Evolutionary conservation across 2,888 invertebrate genomes (phyloP), one percentile per base, ranked within the genome.

Genomic region (Lasioglossum figueresi): DNA sequence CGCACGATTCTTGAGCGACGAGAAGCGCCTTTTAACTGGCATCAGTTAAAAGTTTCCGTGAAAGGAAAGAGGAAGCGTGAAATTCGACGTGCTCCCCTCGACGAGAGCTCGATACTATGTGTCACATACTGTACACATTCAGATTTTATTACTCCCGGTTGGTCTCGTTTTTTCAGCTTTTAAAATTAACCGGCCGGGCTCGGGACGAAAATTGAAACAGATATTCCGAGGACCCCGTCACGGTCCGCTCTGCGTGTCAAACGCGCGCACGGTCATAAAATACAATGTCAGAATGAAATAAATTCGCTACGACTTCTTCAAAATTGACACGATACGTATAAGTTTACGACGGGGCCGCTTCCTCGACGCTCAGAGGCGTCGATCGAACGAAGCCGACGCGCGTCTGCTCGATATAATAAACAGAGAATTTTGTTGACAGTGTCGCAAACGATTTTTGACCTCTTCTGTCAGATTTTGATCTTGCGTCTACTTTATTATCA

Each of bases 261-360:
- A 66, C 71, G 79, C 68, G 16, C n/a, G 31, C 31, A 23, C 19
- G 5, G 27, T 8, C n/a, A 66, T 73, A 82, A 82, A 79, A 79
- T 48, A 56, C 23, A 48, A 40, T n/a, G 31, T 37, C 52, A 52
- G 12, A 43, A 73, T 31, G 73, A 68, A 68, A 82, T 37, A 52
- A 79, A 82, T 79, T 82, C 45, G 52, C 66, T 68, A 73, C 72
- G 79, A 31, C 34, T 52, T 0, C 34, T 82, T 56, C 52, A 43
- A 79, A 79, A 73, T 73, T 68, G 79, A 43, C 73, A 43, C 27
- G 31, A 19, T 19, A 45, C 59, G 12, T 27, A 31, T 14, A 72
- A 63, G 59, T 81, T 66, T 78, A 81, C 52, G 40, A 66, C 40
- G 19, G 4, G 4, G 16, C 10, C 40, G 43, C 48, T 43, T 72